These are phyloP conservation scores for Botrylloides violaceus DNA, from an alignment of 23 tunicate genomes.

Conservation along the genomic window DNA sequence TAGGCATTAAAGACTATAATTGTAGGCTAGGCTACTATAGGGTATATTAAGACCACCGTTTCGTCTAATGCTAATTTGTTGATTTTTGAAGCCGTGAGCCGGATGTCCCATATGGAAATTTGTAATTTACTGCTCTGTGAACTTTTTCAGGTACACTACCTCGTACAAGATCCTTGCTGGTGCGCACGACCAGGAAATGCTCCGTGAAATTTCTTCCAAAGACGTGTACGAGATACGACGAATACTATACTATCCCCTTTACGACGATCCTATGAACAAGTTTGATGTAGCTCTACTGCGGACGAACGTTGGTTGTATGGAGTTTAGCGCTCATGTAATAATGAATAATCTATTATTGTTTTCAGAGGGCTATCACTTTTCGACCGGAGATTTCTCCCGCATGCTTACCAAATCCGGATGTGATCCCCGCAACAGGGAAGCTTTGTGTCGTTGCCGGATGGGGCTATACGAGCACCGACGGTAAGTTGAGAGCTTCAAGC, in stretches of 20 bases:
- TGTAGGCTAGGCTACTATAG: too few species aligned
- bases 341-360: neutral
- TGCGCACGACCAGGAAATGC: constrained; percentile 30
- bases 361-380: constrained; percentile 29
- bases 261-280: constrained; percentile 42
- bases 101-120: too few species aligned
- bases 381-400: constrained; percentile 47
- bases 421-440: constrained; percentile 26
- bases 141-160: constrained; percentile 29
- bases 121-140: too few species aligned
- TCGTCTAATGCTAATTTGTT: too few species aligned
- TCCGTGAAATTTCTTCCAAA: constrained; percentile 3
- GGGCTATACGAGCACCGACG: constrained; percentile 51
- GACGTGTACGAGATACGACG: constrained; percentile 25
- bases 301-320: constrained; percentile 20
- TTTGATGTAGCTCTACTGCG: constrained; percentile 40
- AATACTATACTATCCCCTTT: constrained; percentile 42
- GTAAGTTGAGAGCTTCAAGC: too few species aligned
- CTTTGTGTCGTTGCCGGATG: constrained; percentile 47
- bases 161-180: constrained; percentile 35
- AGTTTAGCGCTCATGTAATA: neutral
- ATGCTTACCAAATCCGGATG: constrained; percentile 65
- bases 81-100: too few species aligned
- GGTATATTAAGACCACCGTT: too few species aligned
- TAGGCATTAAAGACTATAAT: too few species aligned